Conservation (phyloP, 2,888 invertebrate species). For the Caenorhabditis becei region DNA sequence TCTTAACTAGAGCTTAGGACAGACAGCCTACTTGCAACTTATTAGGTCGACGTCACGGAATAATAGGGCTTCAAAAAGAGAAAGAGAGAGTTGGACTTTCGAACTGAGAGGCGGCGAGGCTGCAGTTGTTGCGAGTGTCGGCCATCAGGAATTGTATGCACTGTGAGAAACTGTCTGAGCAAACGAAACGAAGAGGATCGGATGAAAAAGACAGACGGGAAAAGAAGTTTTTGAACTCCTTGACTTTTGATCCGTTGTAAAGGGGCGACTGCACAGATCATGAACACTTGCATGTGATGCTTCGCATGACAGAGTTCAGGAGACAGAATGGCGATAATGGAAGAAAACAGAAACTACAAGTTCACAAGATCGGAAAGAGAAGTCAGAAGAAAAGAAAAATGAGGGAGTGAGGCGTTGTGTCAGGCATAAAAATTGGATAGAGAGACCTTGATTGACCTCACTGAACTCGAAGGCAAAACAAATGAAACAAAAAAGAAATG, state of each 20-base stretch:
- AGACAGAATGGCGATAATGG: neutral
- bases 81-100: neutral
- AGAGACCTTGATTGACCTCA: too few species aligned
- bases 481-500: too few species aligned
- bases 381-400: too few species aligned
- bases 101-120: too few species aligned
- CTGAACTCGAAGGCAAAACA: too few species aligned
- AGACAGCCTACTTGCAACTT: conserved; percentile 7
- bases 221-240: conserved; percentile 14
- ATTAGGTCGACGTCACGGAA: conserved; percentile 1
- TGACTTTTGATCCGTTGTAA: neutral
- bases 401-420: too few species aligned
- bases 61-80: neutral
- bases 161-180: conserved; percentile 10
- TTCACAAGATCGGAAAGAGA: neutral
- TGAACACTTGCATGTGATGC: neutral
- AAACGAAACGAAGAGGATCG: conserved; percentile 4
- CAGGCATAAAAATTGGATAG: too few species aligned
- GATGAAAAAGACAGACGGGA: conserved; percentile 2
- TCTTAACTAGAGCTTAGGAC: neutral
- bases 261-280: neutral
- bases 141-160: neutral
- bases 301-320: neutral
- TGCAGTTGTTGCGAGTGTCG: neutral
- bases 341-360: neutral